Base-by-base conservation (phyloP, 2,113 vertebrate genomes). In the Paedocypris sp. region DNA sequence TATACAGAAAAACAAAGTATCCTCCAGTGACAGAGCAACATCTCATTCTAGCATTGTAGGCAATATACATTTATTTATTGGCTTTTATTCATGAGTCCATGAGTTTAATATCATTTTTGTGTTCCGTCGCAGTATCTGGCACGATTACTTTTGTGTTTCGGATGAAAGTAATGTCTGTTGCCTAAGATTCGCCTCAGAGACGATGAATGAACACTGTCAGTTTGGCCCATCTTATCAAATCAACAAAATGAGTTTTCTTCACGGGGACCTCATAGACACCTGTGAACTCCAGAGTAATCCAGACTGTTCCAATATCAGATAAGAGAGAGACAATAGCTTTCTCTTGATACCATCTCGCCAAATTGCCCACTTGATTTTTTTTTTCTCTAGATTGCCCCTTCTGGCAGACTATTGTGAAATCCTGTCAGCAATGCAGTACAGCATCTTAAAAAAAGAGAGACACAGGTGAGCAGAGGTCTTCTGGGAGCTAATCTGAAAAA, bases 251-350 rank as follows among this genome's bases (percentile, higher is more conserved):
- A 58, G 60, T 41, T 63, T 52, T 54, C 28, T 46, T 28, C 42
- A 54, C 3, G 6, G 15, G 23, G 54, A 12, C 26, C 46, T 5
- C 15, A 12, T 18, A 49, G 46, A 50, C 25, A 29, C 38, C 29
- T 35, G 48, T 45, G 48, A 52, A 54, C 49, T 13, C 36, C 19
- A 26, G n/a, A 52, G 23, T 19, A 32, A 51, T 42, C 48, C 36
- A 42, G 61, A 42, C 29, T 35, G 13, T 63, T 46, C 61, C 25
- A 63, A 53, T 63, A 63, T 53, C 60, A 25, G 49, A 63, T 63
- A 42, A 45, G 20, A 20, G 23, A 23, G 33, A 32, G 38, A 41
- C 61, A 63, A 31, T 42, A 51, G 26, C 47, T 62, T 45, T 45
- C 25, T 53, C 36, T 35, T 3, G 61, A 54, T 54, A 54, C 28